Conservation (phyloP, 1,140 invertebrate species). For the Polyergus mexicanus region DNA sequence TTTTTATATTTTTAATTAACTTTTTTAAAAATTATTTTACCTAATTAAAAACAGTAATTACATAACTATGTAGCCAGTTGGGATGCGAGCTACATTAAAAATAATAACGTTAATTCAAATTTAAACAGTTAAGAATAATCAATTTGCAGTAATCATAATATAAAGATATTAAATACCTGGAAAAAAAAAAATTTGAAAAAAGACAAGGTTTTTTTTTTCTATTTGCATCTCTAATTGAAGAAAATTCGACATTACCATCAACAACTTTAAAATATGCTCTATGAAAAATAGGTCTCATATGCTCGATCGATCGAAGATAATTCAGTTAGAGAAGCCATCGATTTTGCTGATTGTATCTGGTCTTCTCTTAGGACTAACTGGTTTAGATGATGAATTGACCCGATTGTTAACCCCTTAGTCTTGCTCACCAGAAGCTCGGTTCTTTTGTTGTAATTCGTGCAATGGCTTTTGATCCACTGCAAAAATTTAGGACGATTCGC, state of each 20-base stretch:
- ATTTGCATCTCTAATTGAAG: no score
- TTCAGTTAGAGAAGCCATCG: conserved; percentile 79
- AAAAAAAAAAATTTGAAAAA: no score
- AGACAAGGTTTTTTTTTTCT: no score
- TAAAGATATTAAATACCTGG: no score
- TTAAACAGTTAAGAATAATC: no score
- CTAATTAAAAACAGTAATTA: no score
- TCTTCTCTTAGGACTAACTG: conserved; percentile 76
- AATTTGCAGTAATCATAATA: no score
- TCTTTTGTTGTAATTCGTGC: conserved; percentile 11
- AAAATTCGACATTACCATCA: not conserved
- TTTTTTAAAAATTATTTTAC: no score
- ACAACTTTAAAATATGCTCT: conserved; percentile 22
- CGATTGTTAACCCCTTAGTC: conserved; percentile 80
- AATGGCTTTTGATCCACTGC: conserved; percentile 12
- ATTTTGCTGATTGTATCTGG: conserved; percentile 78
- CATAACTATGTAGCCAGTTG: no score
- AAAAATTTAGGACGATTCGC: conserved; percentile 28
- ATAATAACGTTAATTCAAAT: no score
- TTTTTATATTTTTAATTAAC: no score
- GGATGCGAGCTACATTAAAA: no score
- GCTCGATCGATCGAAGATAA: conserved; percentile 78
- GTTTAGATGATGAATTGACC: conserved; percentile 83
- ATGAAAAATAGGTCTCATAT: conserved; percentile 38
- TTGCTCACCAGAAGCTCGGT: conserved; percentile 51